Percentiles rank a stretch among this genome's conserved stretches.
Conservation (phyloP, 2,113 vertebrate species). For the Ptychochromis oligacanthus region DNA sequence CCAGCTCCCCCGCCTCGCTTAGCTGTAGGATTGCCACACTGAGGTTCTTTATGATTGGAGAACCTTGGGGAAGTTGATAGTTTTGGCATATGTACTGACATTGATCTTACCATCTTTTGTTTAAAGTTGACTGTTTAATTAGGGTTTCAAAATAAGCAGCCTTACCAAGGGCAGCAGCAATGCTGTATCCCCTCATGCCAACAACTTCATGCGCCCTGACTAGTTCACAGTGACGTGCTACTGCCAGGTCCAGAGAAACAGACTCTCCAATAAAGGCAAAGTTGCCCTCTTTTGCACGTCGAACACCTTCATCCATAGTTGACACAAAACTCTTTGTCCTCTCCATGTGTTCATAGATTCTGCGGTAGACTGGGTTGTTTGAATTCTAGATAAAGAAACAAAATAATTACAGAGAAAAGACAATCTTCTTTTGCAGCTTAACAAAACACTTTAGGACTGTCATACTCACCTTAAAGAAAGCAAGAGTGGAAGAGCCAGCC, state of each 20-base stretch:
- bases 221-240: slow-evolving; percentile 85
- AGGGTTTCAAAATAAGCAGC: neutral
- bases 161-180: slow-evolving; percentile 83
- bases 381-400: slow-evolving; percentile 80
- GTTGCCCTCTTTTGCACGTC: slow-evolving; percentile 80
- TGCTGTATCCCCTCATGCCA: slow-evolving; percentile 87
- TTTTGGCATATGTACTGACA: neutral
- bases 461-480: slow-evolving; percentile 85
- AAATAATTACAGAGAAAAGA: neutral
- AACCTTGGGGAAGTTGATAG: slow-evolving; percentile 70
- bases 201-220: slow-evolving; percentile 83
- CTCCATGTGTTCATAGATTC: slow-evolving; percentile 89
- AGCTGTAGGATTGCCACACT: slow-evolving; percentile 85
- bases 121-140: neutral
- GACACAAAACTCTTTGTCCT: slow-evolving; percentile 83
- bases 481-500: slow-evolving; percentile 84
- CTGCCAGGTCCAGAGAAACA: slow-evolving; percentile 85
- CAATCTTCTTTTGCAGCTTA: neutral
- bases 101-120: neutral
- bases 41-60: slow-evolving; percentile 84
- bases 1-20: slow-evolving; percentile 83
- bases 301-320: slow-evolving; percentile 85
- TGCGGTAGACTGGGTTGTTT: slow-evolving; percentile 84
- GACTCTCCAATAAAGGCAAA: slow-evolving; percentile 91
- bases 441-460: neutral